Conservation (phyloP, 2,113 vertebrate genomes). For the Sylvia atricapilla region DNA sequence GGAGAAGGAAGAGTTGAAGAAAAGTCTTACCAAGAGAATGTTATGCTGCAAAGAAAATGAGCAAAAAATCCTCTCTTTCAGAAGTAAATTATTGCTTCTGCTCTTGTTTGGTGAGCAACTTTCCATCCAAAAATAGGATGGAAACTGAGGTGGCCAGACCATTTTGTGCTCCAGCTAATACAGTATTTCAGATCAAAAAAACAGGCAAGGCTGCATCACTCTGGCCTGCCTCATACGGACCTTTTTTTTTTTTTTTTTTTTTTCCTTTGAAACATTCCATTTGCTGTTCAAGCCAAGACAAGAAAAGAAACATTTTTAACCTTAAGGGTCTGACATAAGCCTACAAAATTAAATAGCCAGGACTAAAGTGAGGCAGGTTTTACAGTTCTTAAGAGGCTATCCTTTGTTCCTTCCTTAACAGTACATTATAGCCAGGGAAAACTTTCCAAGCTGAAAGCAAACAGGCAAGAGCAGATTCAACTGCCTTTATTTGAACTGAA, state of each 20-base stretch:
- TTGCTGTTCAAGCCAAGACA: slow-evolving; percentile 34
- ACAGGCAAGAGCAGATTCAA: background rate
- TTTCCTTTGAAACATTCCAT: slow-evolving; percentile 24
- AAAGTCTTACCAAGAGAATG: background rate
- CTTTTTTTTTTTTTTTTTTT: background rate
- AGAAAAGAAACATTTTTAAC: slow-evolving; percentile 40
- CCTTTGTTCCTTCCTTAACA: background rate
- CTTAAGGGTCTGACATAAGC: slow-evolving; percentile 20
- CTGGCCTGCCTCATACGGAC: background rate
- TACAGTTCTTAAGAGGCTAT: background rate
- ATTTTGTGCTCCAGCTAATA: background rate
- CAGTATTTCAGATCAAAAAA: slow-evolving; percentile 41
- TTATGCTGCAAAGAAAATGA: background rate
- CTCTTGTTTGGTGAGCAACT: background rate
- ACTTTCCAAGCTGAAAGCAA: background rate
- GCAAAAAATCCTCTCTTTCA: background rate
- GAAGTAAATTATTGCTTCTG: background rate
- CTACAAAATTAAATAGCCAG: slow-evolving; percentile 32
- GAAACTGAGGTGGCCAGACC: background rate
- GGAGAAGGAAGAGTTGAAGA: background rate
- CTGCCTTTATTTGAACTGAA: background rate
- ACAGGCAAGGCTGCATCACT: slow-evolving; percentile 14
- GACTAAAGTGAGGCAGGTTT: slow-evolving; percentile 12
- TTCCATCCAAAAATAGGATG: slow-evolving; percentile 34
- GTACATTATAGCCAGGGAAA: background rate